These are phyloP conservation scores for Catostylus mosaicus DNA, from an alignment of 30 jellyfish, hydroid and myxozoan genomes.

Conservation along the genomic window DNA sequence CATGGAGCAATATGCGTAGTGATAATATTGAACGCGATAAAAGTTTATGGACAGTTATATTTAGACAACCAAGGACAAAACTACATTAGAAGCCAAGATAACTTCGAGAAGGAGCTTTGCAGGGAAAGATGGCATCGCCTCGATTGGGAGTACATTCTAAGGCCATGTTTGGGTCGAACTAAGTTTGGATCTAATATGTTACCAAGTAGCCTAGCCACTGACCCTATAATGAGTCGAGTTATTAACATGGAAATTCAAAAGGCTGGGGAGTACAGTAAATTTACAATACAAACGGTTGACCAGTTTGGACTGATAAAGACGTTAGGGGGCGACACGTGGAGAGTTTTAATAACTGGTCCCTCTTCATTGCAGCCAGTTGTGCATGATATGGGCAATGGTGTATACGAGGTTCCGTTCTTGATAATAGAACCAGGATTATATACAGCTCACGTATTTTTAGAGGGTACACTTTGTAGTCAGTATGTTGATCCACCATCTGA, in stretches of 20 bases:
- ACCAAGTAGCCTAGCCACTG: slow-evolving; percentile 55
- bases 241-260: slow-evolving; percentile 49
- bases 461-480: slow-evolving; percentile 93
- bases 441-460: slow-evolving; percentile 62
- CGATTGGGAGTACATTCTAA: slow-evolving; percentile 78
- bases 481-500: slow-evolving; percentile 87
- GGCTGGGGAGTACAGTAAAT: slow-evolving; percentile 88
- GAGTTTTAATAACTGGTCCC: slow-evolving; percentile 86
- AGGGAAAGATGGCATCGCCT: slow-evolving; percentile 85
- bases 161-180: slow-evolving; percentile 74
- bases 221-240: slow-evolving; percentile 38
- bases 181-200: slow-evolving; percentile 62
- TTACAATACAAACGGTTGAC: slow-evolving; percentile 68
- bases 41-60: slow-evolving; percentile 1
- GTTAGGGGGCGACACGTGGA: slow-evolving; percentile 96
- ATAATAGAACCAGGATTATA: slow-evolving; percentile 87
- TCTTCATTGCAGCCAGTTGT: slow-evolving; percentile 84
- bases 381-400: slow-evolving; percentile 79
- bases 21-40: too few relatives aligned
- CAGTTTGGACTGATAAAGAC: slow-evolving; percentile 53
- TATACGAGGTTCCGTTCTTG: slow-evolving; percentile 76
- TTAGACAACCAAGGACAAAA: neutral
- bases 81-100: neutral
- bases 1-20: too few relatives aligned
- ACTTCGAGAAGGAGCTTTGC: slow-evolving; percentile 79